Conservation (phyloP, 1,140 invertebrate species). For the Pectinophora gossypiella region DNA sequence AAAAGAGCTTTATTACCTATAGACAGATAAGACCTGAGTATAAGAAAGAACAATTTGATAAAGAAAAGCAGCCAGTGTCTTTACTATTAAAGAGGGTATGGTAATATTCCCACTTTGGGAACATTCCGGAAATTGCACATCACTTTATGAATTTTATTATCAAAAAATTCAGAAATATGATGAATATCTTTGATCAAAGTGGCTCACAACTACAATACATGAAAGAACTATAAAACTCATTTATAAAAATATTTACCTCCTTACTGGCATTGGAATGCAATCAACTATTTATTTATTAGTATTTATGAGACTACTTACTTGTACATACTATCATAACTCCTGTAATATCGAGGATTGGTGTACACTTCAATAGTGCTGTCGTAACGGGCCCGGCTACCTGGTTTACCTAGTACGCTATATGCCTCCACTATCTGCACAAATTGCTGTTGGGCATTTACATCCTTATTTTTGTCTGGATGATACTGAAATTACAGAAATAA, state of each 20-base stretch:
- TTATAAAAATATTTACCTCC: not conserved
- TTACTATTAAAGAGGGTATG: too few relatives aligned
- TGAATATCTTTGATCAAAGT: too few relatives aligned
- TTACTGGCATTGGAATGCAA: not conserved
- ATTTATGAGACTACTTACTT: constrained; percentile 35
- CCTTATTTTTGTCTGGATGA: constrained; percentile 79
- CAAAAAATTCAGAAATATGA: too few relatives aligned
- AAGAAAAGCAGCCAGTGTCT: too few relatives aligned
- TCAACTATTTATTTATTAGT: not conserved
- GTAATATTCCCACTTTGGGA: too few relatives aligned
- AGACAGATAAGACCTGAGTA: too few relatives aligned
- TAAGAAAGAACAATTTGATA: too few relatives aligned
- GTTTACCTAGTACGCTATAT: constrained; percentile 78
- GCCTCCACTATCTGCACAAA: constrained; percentile 81
- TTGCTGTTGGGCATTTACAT: constrained; percentile 67
- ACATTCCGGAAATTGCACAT: too few relatives aligned
- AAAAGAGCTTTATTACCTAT: too few relatives aligned
- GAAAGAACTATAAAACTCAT: too few relatives aligned
- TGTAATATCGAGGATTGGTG: constrained; percentile 29
- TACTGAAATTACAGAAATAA: constrained; percentile 72
- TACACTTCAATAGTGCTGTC: constrained; percentile 53
- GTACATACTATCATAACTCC: constrained; percentile 43
- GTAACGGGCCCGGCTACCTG: constrained; percentile 74
- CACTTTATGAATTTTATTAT: too few relatives aligned
- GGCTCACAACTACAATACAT: too few relatives aligned